Evolutionary conservation across 2,113 vertebrate species (phyloP).

Genomic region (Amphilophus citrinellus): DNA sequence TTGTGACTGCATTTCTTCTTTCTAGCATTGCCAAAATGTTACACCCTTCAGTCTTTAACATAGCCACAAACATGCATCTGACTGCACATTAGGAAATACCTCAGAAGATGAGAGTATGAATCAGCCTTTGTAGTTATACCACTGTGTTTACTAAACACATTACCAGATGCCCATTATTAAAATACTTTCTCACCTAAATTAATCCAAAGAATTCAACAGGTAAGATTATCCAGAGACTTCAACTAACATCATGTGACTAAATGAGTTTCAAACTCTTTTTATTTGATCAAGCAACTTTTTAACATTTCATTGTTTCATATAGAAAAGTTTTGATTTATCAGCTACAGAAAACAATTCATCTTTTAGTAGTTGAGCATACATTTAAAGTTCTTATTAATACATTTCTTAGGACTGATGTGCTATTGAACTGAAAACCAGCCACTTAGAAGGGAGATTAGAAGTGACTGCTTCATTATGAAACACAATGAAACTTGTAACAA

Average conservation of each 20-base stretch:
- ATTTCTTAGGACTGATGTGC: background rate
- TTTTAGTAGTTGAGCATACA: background rate
- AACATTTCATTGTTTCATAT: background rate
- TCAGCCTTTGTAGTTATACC: background rate
- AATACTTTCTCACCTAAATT: background rate
- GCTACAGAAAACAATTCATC: background rate
- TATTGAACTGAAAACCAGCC: background rate
- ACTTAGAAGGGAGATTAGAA: background rate
- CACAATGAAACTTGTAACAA: background rate
- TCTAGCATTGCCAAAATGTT: background rate
- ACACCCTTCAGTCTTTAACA: background rate
- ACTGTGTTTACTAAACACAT: background rate
- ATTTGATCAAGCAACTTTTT: background rate
- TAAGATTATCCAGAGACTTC: background rate
- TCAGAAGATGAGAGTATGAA: background rate
- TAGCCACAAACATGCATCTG: background rate
- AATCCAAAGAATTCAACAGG: background rate
- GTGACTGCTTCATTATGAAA: background rate
- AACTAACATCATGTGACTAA: rapidly evolving
- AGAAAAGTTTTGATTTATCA: background rate
- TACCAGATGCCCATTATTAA: rapidly evolving
- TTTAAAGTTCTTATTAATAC: rapidly evolving
- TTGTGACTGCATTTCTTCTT: background rate
- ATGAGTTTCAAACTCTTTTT: background rate
- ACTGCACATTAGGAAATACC: background rate